Base-by-base conservation (phyloP, 2,888 invertebrate species). In the Seira sanloemensis region DNA sequence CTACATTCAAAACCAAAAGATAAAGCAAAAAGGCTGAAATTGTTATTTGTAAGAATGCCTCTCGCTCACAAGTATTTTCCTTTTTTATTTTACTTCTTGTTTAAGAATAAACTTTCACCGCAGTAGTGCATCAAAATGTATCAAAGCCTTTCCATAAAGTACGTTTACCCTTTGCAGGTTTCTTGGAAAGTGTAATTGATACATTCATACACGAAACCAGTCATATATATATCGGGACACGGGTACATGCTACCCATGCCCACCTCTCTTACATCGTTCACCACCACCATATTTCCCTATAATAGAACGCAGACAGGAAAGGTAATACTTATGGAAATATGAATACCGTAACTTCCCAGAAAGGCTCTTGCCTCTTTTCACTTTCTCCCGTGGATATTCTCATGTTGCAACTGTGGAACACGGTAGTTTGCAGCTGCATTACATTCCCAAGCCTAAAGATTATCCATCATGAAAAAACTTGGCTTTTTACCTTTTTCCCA, bases 51-150 rank as follows among this genome's bases (percentile, higher is more conserved):
- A 50, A 1, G 50, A 50, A 50, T 50, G 50, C n/a, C 50, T 50
- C n/a, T 50, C 50, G n/a, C 50, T 50, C 50, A 2, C 50, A 16
- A 50, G 50, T 18, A 50, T 50, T 50, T 50, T 18, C 16, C n/a
- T 50, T 50, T 18, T 50, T 50, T 50, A 50, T 12, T 7, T 50
- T 50, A 50, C 16, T 7, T 12, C 50, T 50, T 50, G 50, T 50
- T 50, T 50, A 50, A 12, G n/a, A 50, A 50, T 50, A 50, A 50
- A 50, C 50, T 50, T 50, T 50, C 50, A 50, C 50, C 50, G 50
- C 50, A 50, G 50, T 50, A 50, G n/a, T 50, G 50, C 50, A 7
- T n/a, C 50, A 50, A 37, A 50, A 50, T n/a, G n/a, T n/a, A n/a
- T n/a, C n/a, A n/a, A n/a, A n/a, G n/a, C n/a, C n/a, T n/a, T n/a